Evolutionary conservation across 2,888 invertebrate genomes (phyloP).

Genomic region (Parapristionchus giblindavisi): DNA sequence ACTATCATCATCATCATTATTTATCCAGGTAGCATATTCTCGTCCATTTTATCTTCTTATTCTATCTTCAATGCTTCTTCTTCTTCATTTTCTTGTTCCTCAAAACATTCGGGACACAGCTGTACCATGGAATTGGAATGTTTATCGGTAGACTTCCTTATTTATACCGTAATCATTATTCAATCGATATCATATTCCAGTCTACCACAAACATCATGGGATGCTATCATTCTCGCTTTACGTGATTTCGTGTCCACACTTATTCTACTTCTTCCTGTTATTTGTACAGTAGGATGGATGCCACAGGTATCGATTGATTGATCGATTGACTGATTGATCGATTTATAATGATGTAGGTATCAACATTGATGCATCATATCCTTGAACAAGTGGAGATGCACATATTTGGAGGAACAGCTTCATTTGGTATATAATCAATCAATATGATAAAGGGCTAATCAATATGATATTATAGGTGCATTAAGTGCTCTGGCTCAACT

Average conservation of each 20-base stretch:
- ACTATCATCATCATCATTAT: neutral
- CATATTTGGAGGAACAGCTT: slow-evolving; percentile 79
- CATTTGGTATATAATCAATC: slow-evolving; percentile 71
- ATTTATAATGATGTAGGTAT: slow-evolving; percentile 74
- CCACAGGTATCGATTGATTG: slow-evolving; percentile 79
- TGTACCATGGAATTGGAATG: slow-evolving; percentile 58
- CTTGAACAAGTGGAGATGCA: slow-evolving; percentile 83
- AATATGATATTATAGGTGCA: slow-evolving; percentile 31
- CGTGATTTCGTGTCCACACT: slow-evolving; percentile 73
- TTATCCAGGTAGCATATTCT: slow-evolving; percentile 69
- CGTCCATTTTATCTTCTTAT: slow-evolving; percentile 87
- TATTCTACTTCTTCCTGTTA: slow-evolving; percentile 87
- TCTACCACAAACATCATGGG: slow-evolving; percentile 14
- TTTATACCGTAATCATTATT: neutral
- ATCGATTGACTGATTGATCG: neutral
- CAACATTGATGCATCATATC: slow-evolving; percentile 94
- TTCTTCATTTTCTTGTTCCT: slow-evolving; percentile 66
- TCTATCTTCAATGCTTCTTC: slow-evolving; percentile 75
- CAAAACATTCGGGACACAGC: slow-evolving; percentile 29
- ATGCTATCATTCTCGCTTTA: slow-evolving; percentile 47
- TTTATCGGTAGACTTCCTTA: slow-evolving; percentile 44
- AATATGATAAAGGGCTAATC: no score
- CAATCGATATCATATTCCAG: neutral
- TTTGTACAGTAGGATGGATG: slow-evolving; percentile 92
- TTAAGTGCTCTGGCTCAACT: slow-evolving; percentile 48